These are phyloP conservation scores for Caenorhabditis sp. DNA, from an alignment of 2,888 invertebrate species.

Conservation along the genomic window DNA sequence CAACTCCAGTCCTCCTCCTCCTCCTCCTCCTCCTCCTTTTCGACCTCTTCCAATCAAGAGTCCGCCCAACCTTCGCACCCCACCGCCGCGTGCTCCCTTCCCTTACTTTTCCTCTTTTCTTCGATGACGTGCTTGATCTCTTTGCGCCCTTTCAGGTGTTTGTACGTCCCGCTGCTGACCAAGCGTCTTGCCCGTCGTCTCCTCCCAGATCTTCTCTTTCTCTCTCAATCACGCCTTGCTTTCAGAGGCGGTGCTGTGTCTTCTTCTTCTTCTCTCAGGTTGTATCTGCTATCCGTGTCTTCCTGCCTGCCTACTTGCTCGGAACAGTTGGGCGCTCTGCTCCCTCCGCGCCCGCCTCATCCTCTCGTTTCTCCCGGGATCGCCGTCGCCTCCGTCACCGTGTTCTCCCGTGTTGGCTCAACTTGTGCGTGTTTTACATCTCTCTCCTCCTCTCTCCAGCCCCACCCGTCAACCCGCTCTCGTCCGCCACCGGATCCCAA, in stretches of 20 bases:
- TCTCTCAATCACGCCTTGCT: constrained; percentile 19
- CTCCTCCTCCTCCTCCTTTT: background rate
- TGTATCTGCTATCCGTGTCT: constrained; percentile 18
- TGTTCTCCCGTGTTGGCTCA: constrained; percentile 63
- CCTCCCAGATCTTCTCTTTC: constrained; percentile 19
- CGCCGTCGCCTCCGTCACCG: constrained; percentile 25
- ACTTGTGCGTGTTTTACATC: constrained; percentile 66
- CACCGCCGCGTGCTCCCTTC: constrained; percentile 37
- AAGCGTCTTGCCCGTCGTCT: constrained; percentile 22
- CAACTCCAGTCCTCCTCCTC: constrained; percentile 4
- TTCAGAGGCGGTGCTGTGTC: too few species aligned
- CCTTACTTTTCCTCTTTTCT: too few species aligned
- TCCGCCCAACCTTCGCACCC: constrained; percentile 11
- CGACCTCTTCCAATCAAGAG: constrained; percentile 7
- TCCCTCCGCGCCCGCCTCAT: constrained; percentile 21
- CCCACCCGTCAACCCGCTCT: constrained; percentile 33
- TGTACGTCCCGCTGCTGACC: constrained; percentile 17
- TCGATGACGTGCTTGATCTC: constrained; percentile 55
- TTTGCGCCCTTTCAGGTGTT: constrained; percentile 31
- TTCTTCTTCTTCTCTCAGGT: constrained; percentile 30
- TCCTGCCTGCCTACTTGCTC: background rate
- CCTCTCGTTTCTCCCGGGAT: constrained; percentile 27
- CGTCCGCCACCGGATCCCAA: constrained; percentile 32
- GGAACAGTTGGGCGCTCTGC: constrained; percentile 52
- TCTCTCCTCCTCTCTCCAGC: constrained; percentile 26